A percentile compares a stretch with the other conserved stretches of the same genome.
Evolutionary conservation across 2,797 vertebrate species (phyloP).

Genomic region (Rhodeus uyekii): DNA sequence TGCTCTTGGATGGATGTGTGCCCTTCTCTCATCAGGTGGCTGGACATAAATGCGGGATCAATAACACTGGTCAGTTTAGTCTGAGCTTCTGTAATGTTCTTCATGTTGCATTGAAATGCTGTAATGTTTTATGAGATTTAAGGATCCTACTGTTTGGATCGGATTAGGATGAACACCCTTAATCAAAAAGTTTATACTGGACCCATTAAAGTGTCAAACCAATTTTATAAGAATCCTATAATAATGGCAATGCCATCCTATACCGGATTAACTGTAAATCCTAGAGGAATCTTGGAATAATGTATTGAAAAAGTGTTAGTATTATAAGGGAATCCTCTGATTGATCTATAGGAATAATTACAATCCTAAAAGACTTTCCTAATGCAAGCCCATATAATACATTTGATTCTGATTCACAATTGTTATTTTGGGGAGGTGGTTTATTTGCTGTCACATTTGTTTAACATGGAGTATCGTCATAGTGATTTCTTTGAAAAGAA

Average conservation of each 20-base stretch:
- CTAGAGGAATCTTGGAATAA: not conserved
- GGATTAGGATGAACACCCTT: not conserved
- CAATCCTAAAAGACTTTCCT: not conserved
- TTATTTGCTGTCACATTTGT: constrained; percentile 4
- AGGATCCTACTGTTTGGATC: not conserved
- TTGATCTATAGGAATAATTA: not conserved
- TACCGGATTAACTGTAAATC: not conserved
- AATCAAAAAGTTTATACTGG: not conserved
- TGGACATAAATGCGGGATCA: constrained; percentile 83
- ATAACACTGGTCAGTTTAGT: constrained; percentile 81
- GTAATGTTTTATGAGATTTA: not conserved
- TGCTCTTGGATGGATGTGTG: constrained; percentile 74
- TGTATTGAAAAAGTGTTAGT: too few relatives aligned
- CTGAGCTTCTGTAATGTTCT: not conserved
- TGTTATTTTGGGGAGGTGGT: too few relatives aligned
- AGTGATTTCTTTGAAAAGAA: not conserved
- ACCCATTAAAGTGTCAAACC: not conserved
- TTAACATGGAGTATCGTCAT: not conserved
- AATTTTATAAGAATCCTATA: not conserved
- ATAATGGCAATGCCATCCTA: not conserved
- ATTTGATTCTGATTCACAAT: too few relatives aligned
- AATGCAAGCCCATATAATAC: too few relatives aligned
- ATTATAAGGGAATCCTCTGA: not conserved
- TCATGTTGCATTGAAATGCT: not conserved
- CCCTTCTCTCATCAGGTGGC: constrained; percentile 85